These are phyloP conservation scores for Meloidogyne hapla DNA, from an alignment of 1,140 invertebrate genomes.

Conservation along the genomic window DNA sequence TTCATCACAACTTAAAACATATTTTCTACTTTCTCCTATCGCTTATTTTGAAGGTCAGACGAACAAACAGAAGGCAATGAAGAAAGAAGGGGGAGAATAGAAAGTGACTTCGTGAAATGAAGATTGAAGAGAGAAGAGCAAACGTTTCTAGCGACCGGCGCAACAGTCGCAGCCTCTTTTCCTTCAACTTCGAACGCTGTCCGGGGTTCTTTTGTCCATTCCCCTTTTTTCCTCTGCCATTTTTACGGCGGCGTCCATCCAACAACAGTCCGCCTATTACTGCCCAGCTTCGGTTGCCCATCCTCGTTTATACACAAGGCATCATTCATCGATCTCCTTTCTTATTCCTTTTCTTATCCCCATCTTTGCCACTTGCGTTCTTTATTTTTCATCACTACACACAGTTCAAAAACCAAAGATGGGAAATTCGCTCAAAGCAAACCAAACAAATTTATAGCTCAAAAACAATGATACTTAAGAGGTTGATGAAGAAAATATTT, in stretches of 20 bases:
- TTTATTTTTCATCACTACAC: constrained; percentile 1
- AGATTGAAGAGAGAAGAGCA: neutral
- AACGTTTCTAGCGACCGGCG: neutral
- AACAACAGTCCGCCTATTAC: neutral
- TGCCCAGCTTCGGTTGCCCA: constrained; percentile 10
- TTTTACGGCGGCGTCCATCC: constrained; percentile 2
- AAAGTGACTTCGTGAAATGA: neutral
- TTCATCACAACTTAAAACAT: neutral
- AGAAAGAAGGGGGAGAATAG: neutral
- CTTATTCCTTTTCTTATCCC: constrained; percentile 15
- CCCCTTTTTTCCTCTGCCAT: neutral
- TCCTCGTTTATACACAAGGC: constrained; percentile 4
- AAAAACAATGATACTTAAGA: constrained; percentile 3
- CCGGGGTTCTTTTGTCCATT: constrained; percentile 25
- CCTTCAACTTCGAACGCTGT: neutral
- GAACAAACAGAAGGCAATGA: neutral
- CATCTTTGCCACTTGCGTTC: constrained; percentile 1
- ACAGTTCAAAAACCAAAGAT: constrained; percentile 6
- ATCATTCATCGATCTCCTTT: constrained; percentile 12
- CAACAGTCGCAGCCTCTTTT: neutral
- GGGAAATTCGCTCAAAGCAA: neutral
- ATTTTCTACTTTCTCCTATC: neutral
- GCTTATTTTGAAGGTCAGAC: constrained; percentile 29
- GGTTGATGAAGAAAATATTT: neutral
- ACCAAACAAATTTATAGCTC: constrained; percentile 5